Conservation (phyloP, 2,113 vertebrate species). For the Megaceryle torquata region DNA sequence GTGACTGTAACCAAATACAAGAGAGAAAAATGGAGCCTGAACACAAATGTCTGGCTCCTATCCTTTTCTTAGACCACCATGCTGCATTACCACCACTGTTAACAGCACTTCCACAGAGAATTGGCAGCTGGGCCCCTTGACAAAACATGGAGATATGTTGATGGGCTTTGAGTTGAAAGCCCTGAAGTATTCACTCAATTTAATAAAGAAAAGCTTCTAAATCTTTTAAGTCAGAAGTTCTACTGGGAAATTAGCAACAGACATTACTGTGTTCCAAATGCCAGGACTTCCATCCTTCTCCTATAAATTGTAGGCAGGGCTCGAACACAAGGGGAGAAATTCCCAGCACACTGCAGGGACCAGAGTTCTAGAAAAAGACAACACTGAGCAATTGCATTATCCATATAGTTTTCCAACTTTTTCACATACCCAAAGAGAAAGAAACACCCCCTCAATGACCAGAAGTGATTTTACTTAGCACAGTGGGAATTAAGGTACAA, state of each 20-base stretch:
- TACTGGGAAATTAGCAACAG: slow-evolving; percentile 63
- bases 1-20: slow-evolving; percentile 4
- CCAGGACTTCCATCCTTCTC: slow-evolving; percentile 21
- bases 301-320: neutral
- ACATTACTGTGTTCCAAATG: slow-evolving; percentile 38
- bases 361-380: neutral
- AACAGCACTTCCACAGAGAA: slow-evolving; percentile 46
- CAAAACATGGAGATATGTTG: slow-evolving; percentile 41
- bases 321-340: neutral
- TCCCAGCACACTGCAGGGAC: neutral
- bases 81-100: slow-evolving; percentile 45
- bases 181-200: slow-evolving; percentile 1
- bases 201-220: slow-evolving; percentile 63
- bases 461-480: neutral
- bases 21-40: slow-evolving; percentile 33
- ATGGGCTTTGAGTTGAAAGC: slow-evolving; percentile 42
- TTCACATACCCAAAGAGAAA: neutral
- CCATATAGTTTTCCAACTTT: neutral
- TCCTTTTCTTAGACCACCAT: slow-evolving; percentile 46
- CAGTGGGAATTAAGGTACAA: neutral
- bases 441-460: neutral
- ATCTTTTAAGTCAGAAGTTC: slow-evolving; percentile 46
- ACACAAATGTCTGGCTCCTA: slow-evolving; percentile 35
- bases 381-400: neutral
- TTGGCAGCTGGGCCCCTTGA: slow-evolving; percentile 38